phyloP scores from a whole-genome alignment of 2,888 invertebrate species.

The Morpho helenor region DNA sequence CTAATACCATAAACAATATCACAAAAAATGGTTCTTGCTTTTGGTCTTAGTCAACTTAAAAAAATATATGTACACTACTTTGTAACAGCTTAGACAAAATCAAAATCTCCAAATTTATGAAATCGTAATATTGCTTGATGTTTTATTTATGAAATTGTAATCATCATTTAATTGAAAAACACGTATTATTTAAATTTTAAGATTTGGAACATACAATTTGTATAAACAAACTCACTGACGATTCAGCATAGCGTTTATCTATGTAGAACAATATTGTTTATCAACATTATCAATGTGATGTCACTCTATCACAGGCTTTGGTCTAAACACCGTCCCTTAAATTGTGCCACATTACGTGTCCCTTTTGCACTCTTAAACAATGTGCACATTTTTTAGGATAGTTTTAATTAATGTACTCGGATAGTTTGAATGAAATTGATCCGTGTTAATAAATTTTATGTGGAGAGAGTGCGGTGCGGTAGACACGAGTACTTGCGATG shows the following conservation, averaged over 20 bases:
- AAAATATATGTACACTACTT: too few species aligned
- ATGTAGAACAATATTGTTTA: slow-evolving; percentile 13
- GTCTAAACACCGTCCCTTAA: slow-evolving; percentile 15
- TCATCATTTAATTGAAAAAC: too few species aligned
- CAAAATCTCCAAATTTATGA: too few species aligned
- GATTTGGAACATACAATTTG: neutral
- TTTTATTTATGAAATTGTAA: too few species aligned
- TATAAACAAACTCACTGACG: slow-evolving; percentile 1
- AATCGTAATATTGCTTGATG: too few species aligned
- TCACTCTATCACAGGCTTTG: slow-evolving; percentile 10
- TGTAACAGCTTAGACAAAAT: too few species aligned
- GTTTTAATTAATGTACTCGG: slow-evolving; percentile 43
- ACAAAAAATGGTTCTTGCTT: too few species aligned
- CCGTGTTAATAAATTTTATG: slow-evolving; percentile 39
- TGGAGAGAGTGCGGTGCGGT: slow-evolving; percentile 40
- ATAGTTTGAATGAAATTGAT: slow-evolving; percentile 63
- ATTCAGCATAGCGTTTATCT: neutral
- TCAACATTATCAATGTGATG: slow-evolving; percentile 14
- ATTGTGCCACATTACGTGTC: slow-evolving; percentile 22
- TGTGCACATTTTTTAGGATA: slow-evolving; percentile 13
- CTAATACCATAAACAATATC: too few species aligned
- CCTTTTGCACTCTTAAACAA: slow-evolving; percentile 6
- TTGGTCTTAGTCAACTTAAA: too few species aligned
- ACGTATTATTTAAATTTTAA: too few species aligned
- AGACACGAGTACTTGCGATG: slow-evolving; percentile 40